These are phyloP conservation scores for Anguilla anguilla DNA, from an alignment of 2,797 vertebrate genomes.

Conservation along the genomic window DNA sequence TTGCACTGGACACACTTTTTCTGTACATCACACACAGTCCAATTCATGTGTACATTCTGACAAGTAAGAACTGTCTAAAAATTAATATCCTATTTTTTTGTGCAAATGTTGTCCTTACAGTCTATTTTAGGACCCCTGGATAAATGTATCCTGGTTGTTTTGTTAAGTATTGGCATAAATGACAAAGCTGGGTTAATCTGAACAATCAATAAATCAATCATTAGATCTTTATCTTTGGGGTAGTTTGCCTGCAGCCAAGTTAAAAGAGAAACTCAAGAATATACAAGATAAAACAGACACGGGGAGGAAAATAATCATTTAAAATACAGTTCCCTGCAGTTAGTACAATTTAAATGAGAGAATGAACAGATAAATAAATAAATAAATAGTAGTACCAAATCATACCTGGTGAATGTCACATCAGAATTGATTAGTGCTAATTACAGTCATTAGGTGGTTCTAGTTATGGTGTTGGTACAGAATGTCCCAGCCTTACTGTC, in stretches of 20 bases:
- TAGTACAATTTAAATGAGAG: too few species aligned
- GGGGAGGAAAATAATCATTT: too few species aligned
- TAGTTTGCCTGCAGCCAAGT: too few species aligned
- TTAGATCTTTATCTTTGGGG: too few species aligned
- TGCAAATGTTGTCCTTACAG: background rate
- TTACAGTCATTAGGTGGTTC: background rate
- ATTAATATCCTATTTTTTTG: conserved; percentile 10
- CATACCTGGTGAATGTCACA: too few species aligned
- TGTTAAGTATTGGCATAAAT: background rate
- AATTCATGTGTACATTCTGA: background rate
- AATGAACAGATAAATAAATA: too few species aligned
- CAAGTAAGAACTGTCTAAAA: background rate
- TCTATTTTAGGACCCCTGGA: background rate
- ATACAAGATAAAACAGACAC: too few species aligned
- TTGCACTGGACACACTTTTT: background rate
- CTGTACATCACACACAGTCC: background rate
- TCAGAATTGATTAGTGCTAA: too few species aligned
- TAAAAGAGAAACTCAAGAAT: too few species aligned
- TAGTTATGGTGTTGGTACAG: background rate
- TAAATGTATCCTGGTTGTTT: background rate
- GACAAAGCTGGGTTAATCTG: background rate
- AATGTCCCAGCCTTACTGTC: background rate
- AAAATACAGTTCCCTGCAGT: too few species aligned
- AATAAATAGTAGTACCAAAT: too few species aligned
- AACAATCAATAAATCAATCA: too few species aligned